These are phyloP conservation scores for Potorous gilbertii DNA, from an alignment of 2,797 vertebrate species.

Conservation along the genomic window DNA sequence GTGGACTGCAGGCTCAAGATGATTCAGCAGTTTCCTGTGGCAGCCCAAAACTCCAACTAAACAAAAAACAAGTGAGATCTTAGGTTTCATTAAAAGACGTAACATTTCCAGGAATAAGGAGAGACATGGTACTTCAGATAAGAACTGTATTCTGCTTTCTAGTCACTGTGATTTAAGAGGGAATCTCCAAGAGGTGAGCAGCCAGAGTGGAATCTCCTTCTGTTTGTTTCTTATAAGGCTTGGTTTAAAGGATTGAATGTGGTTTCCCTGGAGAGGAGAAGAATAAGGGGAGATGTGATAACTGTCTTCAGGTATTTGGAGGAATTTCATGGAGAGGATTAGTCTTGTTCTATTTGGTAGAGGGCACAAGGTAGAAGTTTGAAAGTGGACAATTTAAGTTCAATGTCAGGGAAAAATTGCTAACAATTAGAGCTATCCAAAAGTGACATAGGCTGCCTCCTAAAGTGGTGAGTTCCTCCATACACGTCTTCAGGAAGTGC, in stretches of 20 bases:
- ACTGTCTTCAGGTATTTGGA: not conserved
- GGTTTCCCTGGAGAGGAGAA: not conserved
- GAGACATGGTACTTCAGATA: not conserved
- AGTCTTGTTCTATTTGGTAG: not conserved
- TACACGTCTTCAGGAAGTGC: not conserved
- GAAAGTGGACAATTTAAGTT: not conserved
- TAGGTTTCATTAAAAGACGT: not conserved
- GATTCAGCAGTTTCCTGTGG: not conserved
- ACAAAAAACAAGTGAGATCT: not conserved
- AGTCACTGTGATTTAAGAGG: not conserved
- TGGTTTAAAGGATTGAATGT: not conserved
- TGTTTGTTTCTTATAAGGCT: not conserved
- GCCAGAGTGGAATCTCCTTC: not conserved
- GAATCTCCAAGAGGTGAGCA: not conserved
- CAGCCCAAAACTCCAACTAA: not conserved
- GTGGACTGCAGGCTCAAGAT: not conserved
- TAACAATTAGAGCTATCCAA: not conserved
- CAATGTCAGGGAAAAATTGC: not conserved
- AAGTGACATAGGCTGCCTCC: not conserved
- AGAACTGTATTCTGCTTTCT: not conserved
- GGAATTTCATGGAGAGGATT: not conserved
- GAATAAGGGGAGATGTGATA: not conserved
- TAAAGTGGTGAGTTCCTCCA: not conserved
- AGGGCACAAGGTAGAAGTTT: not conserved
- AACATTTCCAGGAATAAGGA: not conserved